Base-by-base conservation (phyloP, 1,140 invertebrate species). In the Aplysia californica region DNA sequence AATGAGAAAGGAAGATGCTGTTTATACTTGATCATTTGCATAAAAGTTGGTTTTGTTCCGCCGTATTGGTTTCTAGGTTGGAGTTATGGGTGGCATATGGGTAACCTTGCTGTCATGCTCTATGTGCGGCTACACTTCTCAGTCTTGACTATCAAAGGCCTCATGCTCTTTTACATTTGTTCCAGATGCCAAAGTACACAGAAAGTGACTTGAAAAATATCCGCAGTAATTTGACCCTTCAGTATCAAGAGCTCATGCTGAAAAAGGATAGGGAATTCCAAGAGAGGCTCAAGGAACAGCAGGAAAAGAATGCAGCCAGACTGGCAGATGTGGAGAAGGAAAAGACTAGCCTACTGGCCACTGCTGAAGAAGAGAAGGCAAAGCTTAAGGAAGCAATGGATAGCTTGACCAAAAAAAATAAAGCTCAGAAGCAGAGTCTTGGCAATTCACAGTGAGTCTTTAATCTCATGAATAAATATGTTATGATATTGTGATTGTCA, bases 241-340 rank as follows among this genome's bases (percentile, higher is more conserved):
- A 72, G 5, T 72, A 36, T 58, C 70, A 72, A 38, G 70, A 72
- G n/a, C 33, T 61, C 21, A 38, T 72, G 20, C 23, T 72, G 18
- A 61, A 61, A 58, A 56, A 72, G 33, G 70, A 72, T 38, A 36
- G 36, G 31, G 56, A 72, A 31, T 72, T 72, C 56, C 70, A 72
- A 38, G 58, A 59, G 35, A 72, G 61, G 26, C 2, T 72, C 1
- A 61, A 61, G 44, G 1, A 61, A 58, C 56, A 61, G 23, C 35
- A 72, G 31, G 70, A 72, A 6, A 10, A 2, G 3, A n/a, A n/a
- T n/a, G n/a, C n/a, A n/a, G n/a, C n/a, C n/a, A n/a, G n/a, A n/a
- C n/a, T n/a, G n/a, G n/a, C n/a, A n/a, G n/a, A n/a, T n/a, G n/a
- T n/a, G n/a, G n/a, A n/a, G n/a, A n/a, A n/a, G n/a, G n/a, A n/a